Base-by-base conservation (phyloP, 2,888 invertebrate genomes). In the Arrhopalites spinosus region DNA sequence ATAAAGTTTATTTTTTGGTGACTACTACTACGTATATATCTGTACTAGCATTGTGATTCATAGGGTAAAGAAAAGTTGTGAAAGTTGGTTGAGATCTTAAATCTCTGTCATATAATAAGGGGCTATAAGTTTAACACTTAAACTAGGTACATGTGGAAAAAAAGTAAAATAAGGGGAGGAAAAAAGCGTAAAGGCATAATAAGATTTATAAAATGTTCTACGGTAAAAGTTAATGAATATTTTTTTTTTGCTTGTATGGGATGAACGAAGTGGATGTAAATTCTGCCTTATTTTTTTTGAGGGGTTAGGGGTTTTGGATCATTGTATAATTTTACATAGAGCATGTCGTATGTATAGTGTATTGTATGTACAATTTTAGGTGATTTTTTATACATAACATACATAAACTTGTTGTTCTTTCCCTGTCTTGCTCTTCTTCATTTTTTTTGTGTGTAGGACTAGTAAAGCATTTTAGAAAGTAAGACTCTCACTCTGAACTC, bases 121-220 rank as follows among this genome's bases (percentile, higher is more conserved):
- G 59, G 25, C 25, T 59, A 59, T 27, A 59, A 59, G 27, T 59
- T 59, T 59, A 23, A 59, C 59, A 59, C 59, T 59, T 59, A 13
- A 53, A 50, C 45, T 45, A 45, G 45, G 45, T 45, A 45, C 50
- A 50, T 5, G 50, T 8, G 50, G 50, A 50, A 59, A 25, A 1
- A 59, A 59, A 59, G 27, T 23, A 27, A 53, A n/a, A 20, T 53
- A 27, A 27, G 59, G 36, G 15, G 27, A 59, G 59, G 59, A 27
- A 13, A 59, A 25, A 59, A 59, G 25, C 13, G 23, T 2, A 59
- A 25, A 59, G 59, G 25, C 13, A 36, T 59, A 59, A 59, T 20
- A 25, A 59, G 59, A 25, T 27, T n/a, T 56, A 59, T 59, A 27
- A 23, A 59, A 59, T 20, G 25, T 59, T 56, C 25, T 25, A 3